A percentile compares a stretch with the other conserved stretches of the same genome.
Conservation (phyloP, 2,113 vertebrate species). For the Sminthopsis crassicaudata region DNA sequence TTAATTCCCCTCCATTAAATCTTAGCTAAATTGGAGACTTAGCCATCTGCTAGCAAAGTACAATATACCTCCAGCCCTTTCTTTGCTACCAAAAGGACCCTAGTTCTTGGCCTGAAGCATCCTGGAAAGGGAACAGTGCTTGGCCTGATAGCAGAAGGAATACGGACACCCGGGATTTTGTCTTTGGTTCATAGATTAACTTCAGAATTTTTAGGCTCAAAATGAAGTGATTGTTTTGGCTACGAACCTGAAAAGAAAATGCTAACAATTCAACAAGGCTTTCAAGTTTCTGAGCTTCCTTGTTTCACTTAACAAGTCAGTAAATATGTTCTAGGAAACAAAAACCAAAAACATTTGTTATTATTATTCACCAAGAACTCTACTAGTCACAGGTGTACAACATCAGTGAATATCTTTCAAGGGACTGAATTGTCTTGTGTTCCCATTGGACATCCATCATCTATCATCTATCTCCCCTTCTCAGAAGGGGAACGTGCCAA, state of each 20-base stretch:
- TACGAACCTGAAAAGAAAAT: slow-evolving; percentile 25
- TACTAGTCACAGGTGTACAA: slow-evolving; percentile 44
- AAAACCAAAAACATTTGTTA: slow-evolving; percentile 42
- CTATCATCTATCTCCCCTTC: slow-evolving; percentile 12
- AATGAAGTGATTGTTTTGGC: slow-evolving; percentile 57
- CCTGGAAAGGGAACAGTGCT: not conserved
- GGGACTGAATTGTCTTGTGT: slow-evolving; percentile 21
- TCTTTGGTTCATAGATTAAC: slow-evolving; percentile 31
- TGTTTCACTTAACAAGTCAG: slow-evolving; percentile 49
- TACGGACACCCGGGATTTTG: slow-evolving; percentile 16
- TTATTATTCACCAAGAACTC: slow-evolving; percentile 23
- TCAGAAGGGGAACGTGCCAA: slow-evolving; percentile 8
- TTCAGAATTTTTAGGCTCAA: slow-evolving; percentile 27
- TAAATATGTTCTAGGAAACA: slow-evolving; percentile 51
- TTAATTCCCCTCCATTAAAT: not conserved
- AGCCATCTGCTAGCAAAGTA: not conserved
- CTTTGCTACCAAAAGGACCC: not conserved
- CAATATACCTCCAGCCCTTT: not conserved
- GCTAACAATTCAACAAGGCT: slow-evolving; percentile 18
- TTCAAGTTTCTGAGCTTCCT: slow-evolving; percentile 37
- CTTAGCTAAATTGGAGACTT: not conserved
- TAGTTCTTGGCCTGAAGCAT: not conserved
- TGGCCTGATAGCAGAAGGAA: slow-evolving; percentile 18
- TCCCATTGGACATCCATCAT: slow-evolving; percentile 50
- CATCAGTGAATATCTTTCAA: slow-evolving; percentile 49